A percentile compares a stretch with the other conserved stretches of the same genome.
Conservation (phyloP, 2,888 invertebrate genomes). For the Drosophila macrospina region DNA sequence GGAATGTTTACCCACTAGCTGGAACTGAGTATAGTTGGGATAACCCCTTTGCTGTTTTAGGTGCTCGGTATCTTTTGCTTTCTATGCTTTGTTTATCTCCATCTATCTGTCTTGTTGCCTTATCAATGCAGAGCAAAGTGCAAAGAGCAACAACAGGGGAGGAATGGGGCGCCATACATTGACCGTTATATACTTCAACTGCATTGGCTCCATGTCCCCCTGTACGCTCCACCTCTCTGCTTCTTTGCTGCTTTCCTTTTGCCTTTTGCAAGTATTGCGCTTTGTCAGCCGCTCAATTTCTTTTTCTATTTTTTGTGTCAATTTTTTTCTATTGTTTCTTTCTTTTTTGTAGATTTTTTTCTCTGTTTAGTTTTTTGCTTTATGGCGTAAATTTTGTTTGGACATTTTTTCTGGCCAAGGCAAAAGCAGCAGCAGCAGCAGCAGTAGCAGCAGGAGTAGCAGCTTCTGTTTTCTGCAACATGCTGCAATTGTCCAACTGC, state of each 20-base stretch:
- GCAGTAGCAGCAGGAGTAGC: constrained; percentile 26
- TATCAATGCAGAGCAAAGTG: constrained; percentile 22
- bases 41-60: too few relatives aligned
- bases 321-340: not conserved
- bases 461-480: constrained; percentile 71
- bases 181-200: constrained; percentile 7
- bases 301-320: constrained; percentile 4
- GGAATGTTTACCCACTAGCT: not conserved
- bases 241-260: not conserved
- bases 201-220: constrained; percentile 1
- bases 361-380: constrained; percentile 44
- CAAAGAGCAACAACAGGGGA: constrained; percentile 11
- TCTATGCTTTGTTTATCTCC: not conserved
- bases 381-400: constrained; percentile 58
- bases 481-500: constrained; percentile 73
- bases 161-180: constrained; percentile 5
- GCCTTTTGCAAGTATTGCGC: constrained; percentile 29
- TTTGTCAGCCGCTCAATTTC: constrained; percentile 51
- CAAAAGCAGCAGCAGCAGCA: constrained; percentile 3
- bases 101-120: constrained; percentile 1
- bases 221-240: not conserved
- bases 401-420: constrained; percentile 6
- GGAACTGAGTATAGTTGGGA: too few relatives aligned
- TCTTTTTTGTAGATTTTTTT: constrained; percentile 24
- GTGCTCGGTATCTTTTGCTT: not conserved